These are phyloP conservation scores for Metalampra italica DNA, from an alignment of 2,888 invertebrate species.

Conservation along the genomic window DNA sequence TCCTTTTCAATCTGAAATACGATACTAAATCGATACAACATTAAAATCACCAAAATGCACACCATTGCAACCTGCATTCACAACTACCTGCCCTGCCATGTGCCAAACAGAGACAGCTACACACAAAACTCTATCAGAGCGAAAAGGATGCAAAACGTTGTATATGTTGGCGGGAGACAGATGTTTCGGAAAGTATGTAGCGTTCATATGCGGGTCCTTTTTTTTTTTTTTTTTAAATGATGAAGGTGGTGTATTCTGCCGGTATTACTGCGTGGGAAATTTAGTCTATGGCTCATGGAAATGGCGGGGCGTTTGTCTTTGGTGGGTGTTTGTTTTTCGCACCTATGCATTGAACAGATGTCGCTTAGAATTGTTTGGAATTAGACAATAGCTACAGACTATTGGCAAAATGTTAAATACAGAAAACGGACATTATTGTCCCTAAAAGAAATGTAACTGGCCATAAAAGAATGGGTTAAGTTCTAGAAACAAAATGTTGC, in stretches of 20 bases:
- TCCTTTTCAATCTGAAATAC: not conserved
- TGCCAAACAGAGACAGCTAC: constrained; percentile 24
- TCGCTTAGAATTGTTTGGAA: not conserved
- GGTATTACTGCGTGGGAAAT: constrained; percentile 36
- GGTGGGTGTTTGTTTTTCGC: constrained; percentile 2
- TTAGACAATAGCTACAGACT: not conserved
- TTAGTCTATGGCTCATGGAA: constrained; percentile 4
- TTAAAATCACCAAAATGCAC: constrained; percentile 1
- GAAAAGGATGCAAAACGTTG: constrained; percentile 24
- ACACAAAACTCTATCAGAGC: constrained; percentile 6
- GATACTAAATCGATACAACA: not conserved
- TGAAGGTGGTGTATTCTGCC: constrained; percentile 35
- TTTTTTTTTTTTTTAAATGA: constrained; percentile 28
- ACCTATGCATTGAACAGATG: not conserved
- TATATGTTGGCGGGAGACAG: constrained; percentile 46
- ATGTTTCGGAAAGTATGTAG: constrained; percentile 53
- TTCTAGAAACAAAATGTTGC: too few species aligned
- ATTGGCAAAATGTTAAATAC: not conserved
- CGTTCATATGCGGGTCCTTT: constrained; percentile 61
- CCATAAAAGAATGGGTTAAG: too few species aligned
- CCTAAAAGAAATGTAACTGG: too few species aligned
- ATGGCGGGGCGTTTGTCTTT: constrained; percentile 2
- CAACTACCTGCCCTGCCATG: constrained; percentile 1
- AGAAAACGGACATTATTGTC: too few species aligned
- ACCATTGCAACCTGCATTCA: constrained; percentile 1